Percentiles rank a stretch among this genome's conserved stretches.
phyloP scores from a whole-genome alignment of 2,888 invertebrate species.

The Coenonympha glycerion region DNA sequence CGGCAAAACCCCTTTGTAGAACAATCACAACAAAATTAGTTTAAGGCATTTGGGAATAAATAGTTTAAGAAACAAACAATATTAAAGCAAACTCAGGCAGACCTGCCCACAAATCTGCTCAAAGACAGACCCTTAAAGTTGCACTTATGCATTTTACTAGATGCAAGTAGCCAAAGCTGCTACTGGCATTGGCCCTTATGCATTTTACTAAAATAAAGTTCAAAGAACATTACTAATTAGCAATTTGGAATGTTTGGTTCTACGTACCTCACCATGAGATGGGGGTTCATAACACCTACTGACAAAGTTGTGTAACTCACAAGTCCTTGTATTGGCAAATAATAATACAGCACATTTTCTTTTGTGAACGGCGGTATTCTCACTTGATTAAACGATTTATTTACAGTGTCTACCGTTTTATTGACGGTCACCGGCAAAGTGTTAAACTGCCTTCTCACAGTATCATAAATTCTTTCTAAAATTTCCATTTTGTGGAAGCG shows the following conservation, averaged over 20 bases:
- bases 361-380: constrained; percentile 80
- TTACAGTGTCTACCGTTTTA: constrained; percentile 54
- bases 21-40: too few species aligned
- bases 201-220: too few species aligned
- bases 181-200: too few species aligned
- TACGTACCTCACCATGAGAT: constrained; percentile 80
- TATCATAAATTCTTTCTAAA: constrained; percentile 55
- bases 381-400: constrained; percentile 57
- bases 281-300: constrained; percentile 89
- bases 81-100: too few species aligned
- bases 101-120: too few species aligned
- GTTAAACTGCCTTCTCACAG: constrained; percentile 45
- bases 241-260: neutral
- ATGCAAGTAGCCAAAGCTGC: too few species aligned
- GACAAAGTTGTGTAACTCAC: constrained; percentile 86
- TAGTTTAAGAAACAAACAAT: too few species aligned
- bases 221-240: neutral
- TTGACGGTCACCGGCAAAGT: constrained; percentile 51
- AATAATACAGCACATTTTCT: constrained; percentile 83
- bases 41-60: too few species aligned
- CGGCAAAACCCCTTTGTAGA: too few species aligned
- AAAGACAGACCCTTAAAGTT: too few species aligned
- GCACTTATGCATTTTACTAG: too few species aligned
- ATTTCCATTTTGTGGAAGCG: constrained; percentile 51
- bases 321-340: constrained; percentile 84